Conservation (phyloP, 1,140 invertebrate genomes). For the Scaptodrosophila lebanonensis region DNA sequence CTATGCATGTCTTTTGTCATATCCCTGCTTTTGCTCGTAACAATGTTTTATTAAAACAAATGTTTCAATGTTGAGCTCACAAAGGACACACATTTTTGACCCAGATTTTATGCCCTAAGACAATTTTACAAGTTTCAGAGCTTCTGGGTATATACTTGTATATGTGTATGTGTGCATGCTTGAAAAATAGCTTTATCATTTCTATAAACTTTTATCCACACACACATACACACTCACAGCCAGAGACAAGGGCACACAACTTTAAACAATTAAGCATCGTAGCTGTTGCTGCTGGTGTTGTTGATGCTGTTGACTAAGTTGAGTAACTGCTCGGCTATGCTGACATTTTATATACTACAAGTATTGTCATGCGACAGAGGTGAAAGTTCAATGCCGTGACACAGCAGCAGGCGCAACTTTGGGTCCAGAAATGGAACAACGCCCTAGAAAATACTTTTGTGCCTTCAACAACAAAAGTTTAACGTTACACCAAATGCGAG, state of each 20-base stretch:
- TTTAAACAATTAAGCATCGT: constrained; percentile 52
- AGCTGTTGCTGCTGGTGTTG: constrained; percentile 5
- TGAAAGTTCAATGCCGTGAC: constrained; percentile 52
- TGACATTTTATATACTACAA: too few relatives aligned
- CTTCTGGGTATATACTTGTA: constrained; percentile 10
- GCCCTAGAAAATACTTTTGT: too few relatives aligned
- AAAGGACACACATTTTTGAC: constrained; percentile 59
- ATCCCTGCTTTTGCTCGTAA: constrained; percentile 51
- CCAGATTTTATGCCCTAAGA: constrained; percentile 40
- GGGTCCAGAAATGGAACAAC: background rate
- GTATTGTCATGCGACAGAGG: constrained; percentile 13
- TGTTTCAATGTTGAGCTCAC: constrained; percentile 35
- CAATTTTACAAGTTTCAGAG: too few relatives aligned
- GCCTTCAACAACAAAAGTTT: constrained; percentile 7
- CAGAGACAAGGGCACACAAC: constrained; percentile 20
- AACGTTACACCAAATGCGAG: too few relatives aligned
- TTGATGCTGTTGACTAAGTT: background rate
- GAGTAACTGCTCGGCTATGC: too few relatives aligned
- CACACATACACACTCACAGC: too few relatives aligned
- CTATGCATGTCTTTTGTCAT: constrained; percentile 21
- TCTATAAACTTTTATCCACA: constrained; percentile 55
- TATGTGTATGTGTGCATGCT: constrained; percentile 28
- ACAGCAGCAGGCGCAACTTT: constrained; percentile 17
- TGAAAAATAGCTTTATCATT: constrained; percentile 65
- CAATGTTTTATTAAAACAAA: constrained; percentile 74